phyloP scores from a whole-genome alignment of 2,113 vertebrate species.

The Oncorhynchus mykiss region DNA sequence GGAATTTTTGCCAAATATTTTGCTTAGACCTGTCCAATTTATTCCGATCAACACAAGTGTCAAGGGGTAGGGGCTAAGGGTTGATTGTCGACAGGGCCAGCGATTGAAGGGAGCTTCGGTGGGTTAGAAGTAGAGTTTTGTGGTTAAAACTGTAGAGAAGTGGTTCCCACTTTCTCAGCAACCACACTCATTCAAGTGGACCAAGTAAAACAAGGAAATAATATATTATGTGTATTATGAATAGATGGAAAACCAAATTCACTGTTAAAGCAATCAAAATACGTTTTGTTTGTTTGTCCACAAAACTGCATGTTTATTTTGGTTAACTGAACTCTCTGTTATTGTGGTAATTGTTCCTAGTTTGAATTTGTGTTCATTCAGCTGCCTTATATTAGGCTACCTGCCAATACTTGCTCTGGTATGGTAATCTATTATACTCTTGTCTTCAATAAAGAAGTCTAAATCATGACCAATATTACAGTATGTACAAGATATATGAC shows the following conservation, averaged over 20 bases:
- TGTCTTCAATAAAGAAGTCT: constrained; percentile 39
- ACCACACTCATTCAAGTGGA: constrained; percentile 24
- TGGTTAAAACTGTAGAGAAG: not conserved
- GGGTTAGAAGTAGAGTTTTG: too few relatives aligned
- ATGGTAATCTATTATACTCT: constrained; percentile 32
- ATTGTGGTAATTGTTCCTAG: constrained; percentile 12
- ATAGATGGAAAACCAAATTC: constrained; percentile 7
- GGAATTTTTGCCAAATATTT: constrained; percentile 1
- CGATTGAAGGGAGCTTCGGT: too few relatives aligned
- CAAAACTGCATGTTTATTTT: not conserved
- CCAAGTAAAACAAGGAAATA: constrained; percentile 36
- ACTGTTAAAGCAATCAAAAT: not conserved
- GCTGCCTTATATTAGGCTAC: constrained; percentile 26
- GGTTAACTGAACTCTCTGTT: not conserved
- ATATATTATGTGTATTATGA: constrained; percentile 19
- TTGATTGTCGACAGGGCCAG: too few relatives aligned
- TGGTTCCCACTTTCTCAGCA: constrained; percentile 1
- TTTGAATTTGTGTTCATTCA: constrained; percentile 23
- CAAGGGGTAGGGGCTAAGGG: too few relatives aligned
- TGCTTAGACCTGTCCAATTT: too few relatives aligned
- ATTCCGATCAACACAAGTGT: too few relatives aligned
- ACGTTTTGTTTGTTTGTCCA: constrained; percentile 20
- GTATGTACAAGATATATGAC: too few relatives aligned
- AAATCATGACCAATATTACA: constrained; percentile 21
- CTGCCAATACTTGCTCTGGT: constrained; percentile 41